Conservation (phyloP, 2,797 vertebrate genomes). For the Gouania willdenowi region DNA sequence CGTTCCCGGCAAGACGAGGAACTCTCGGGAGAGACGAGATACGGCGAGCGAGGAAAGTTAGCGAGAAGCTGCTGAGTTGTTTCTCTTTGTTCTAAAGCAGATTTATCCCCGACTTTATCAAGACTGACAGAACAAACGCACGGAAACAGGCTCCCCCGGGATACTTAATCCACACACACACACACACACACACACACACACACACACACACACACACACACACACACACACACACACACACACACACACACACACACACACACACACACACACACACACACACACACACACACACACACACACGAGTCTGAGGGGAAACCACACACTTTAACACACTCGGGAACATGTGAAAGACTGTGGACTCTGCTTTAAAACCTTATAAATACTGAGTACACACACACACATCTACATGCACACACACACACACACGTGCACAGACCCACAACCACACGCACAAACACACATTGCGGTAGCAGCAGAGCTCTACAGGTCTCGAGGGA, state of each 20-base stretch:
- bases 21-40: slow-evolving; percentile 46
- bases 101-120: slow-evolving; percentile 69
- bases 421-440: slow-evolving; percentile 5
- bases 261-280: not conserved
- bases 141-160: slow-evolving; percentile 63
- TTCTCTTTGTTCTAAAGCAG: slow-evolving; percentile 69
- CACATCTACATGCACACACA: slow-evolving; percentile 3
- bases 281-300: not conserved
- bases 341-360: too few relatives aligned
- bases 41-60: slow-evolving; percentile 22
- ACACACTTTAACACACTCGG: not conserved
- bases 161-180: slow-evolving; percentile 55
- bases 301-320: too few relatives aligned
- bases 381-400: slow-evolving; percentile 9
- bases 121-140: slow-evolving; percentile 70
- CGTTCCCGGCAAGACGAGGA: slow-evolving; percentile 50
- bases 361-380: too few relatives aligned
- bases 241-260: not conserved
- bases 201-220: not conserved
- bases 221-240: not conserved
- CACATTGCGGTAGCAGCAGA: slow-evolving; percentile 10
- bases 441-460: slow-evolving; percentile 2
- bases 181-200: slow-evolving; percentile 11
- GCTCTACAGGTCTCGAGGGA: slow-evolving; percentile 33
- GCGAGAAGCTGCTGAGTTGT: slow-evolving; percentile 59